These are phyloP conservation scores for Eumerus sabulonum DNA, from an alignment of 2,888 invertebrate genomes.

Conservation along the genomic window DNA sequence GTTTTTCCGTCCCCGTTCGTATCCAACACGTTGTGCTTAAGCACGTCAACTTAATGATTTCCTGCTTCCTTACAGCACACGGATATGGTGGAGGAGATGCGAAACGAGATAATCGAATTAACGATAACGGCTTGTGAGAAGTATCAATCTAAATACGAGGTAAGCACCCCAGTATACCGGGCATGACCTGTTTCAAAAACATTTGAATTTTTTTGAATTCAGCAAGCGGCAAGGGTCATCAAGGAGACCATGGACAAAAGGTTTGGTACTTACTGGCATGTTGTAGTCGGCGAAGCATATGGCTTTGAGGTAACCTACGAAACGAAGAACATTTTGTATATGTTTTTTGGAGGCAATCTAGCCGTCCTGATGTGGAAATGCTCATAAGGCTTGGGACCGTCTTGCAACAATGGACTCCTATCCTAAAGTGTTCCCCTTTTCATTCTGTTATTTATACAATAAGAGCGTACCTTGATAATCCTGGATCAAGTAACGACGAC, in stretches of 20 bases:
- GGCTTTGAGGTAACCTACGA: conserved; percentile 96
- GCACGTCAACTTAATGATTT: no score
- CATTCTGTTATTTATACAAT: conserved; percentile 16
- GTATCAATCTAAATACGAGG: conserved; percentile 90
- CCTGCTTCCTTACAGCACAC: conserved; percentile 82
- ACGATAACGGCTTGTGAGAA: conserved; percentile 97
- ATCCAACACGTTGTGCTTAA: no score
- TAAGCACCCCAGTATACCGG: conserved; percentile 73
- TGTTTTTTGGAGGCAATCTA: conserved; percentile 95
- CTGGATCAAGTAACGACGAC: conserved; percentile 10
- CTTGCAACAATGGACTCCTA: neutral
- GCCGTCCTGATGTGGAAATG: conserved; percentile 95
- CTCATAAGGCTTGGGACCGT: conserved; percentile 79
- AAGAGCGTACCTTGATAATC: conserved; percentile 33
- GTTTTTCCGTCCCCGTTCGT: no score
- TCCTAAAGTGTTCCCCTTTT: conserved; percentile 8
- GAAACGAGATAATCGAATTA: conserved; percentile 92
- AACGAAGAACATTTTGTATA: conserved; percentile 90
- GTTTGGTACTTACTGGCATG: conserved; percentile 96
- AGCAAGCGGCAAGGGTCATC: conserved; percentile 91
- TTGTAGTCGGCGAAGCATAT: conserved; percentile 96
- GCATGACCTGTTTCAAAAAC: neutral
- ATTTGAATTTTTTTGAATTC: conserved; percentile 24
- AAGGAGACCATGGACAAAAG: conserved; percentile 98
- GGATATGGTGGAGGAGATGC: conserved; percentile 97